Evolutionary conservation across 92 coral and sea anemone species (phyloP).

Genomic region (Desmophyllum pertusum): DNA sequence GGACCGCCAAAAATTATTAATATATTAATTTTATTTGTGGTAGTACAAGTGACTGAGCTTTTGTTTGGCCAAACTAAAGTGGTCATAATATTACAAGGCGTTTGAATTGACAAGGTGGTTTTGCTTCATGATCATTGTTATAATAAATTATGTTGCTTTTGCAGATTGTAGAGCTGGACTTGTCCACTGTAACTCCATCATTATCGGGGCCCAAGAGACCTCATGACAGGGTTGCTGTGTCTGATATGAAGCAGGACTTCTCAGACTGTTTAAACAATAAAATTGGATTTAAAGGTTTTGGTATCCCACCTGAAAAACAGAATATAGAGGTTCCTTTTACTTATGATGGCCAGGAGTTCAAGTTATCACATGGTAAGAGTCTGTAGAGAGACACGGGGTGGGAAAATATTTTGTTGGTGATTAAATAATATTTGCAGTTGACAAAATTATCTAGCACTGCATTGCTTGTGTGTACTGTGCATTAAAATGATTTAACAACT

Average conservation of each 20-base stretch:
- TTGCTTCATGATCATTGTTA: not conserved
- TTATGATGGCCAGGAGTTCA: slow-evolving; percentile 77
- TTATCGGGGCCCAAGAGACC: slow-evolving; percentile 98
- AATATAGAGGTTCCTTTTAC: slow-evolving; percentile 66
- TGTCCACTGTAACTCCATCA: slow-evolving; percentile 87
- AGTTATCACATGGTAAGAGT: slow-evolving; percentile 81
- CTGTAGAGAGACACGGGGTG: too few relatives aligned
- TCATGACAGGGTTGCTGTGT: slow-evolving; percentile 89
- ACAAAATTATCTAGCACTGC: too few relatives aligned
- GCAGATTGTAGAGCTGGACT: slow-evolving; percentile 88
- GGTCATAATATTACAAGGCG: too few relatives aligned
- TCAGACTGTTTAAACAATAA: slow-evolving; percentile 80
- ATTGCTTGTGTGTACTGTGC: too few relatives aligned
- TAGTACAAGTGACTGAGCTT: too few relatives aligned
- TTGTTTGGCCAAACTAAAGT: too few relatives aligned
- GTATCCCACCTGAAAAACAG: slow-evolving; percentile 83
- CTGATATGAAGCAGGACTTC: slow-evolving; percentile 90
- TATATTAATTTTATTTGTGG: too few relatives aligned
- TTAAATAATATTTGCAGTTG: too few relatives aligned
- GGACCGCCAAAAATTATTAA: too few relatives aligned
- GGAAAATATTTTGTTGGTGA: too few relatives aligned
- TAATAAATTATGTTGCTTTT: not conserved
- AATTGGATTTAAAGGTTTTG: slow-evolving; percentile 99
- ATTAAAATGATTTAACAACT: too few relatives aligned
- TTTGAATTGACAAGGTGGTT: not conserved